Conservation (phyloP, 2,797 vertebrate genomes). For the Pagetopsis macropterus region DNA sequence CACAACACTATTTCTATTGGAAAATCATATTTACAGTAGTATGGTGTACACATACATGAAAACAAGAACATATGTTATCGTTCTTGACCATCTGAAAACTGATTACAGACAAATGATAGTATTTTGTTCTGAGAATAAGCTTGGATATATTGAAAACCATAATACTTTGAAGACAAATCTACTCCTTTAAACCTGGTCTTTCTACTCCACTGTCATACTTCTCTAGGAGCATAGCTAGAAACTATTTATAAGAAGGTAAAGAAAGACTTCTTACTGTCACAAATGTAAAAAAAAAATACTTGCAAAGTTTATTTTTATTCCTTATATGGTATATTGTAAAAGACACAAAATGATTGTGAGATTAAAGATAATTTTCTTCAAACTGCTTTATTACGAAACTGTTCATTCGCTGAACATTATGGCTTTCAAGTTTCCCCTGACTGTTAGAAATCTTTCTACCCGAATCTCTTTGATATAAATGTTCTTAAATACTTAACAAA, state of each 20-base stretch:
- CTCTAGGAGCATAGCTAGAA: background rate
- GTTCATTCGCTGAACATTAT: background rate
- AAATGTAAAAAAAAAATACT: background rate
- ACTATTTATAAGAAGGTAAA: background rate
- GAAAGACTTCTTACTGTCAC: background rate
- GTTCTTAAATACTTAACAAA: background rate
- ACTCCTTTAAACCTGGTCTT: background rate
- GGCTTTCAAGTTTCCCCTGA: constrained; percentile 3
- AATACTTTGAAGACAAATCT: too few species aligned
- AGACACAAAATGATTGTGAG: background rate
- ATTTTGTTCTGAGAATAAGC: background rate
- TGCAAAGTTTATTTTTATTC: background rate
- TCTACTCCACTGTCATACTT: background rate
- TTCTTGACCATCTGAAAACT: background rate
- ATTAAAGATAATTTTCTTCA: constrained; percentile 3
- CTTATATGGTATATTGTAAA: background rate
- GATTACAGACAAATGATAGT: background rate
- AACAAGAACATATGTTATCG: background rate
- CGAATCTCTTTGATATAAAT: background rate
- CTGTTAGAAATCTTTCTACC: background rate
- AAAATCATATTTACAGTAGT: background rate
- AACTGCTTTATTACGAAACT: constrained; percentile 10
- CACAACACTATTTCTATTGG: background rate
- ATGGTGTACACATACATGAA: background rate
- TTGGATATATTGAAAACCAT: background rate